Conservation (phyloP, 2,797 vertebrate genomes). For the Poeciliopsis turneri region DNA sequence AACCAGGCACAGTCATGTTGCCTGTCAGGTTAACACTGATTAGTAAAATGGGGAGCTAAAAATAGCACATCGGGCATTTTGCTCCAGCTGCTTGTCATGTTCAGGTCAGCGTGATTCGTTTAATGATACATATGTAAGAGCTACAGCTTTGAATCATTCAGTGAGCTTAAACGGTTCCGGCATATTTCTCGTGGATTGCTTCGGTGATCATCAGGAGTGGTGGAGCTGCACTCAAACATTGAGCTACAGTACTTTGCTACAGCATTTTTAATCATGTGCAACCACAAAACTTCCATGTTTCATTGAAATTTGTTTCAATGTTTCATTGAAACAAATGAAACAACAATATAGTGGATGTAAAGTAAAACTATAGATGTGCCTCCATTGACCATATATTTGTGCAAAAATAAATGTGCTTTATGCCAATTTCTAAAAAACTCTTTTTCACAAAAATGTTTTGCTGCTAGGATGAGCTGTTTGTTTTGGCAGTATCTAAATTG, state of each 20-base stretch:
- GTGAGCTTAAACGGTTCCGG: conserved; percentile 52
- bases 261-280: neutral
- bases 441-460: too few relatives aligned
- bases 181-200: conserved; percentile 35
- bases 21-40: conserved; percentile 32
- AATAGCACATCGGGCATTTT: conserved; percentile 40
- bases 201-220: conserved; percentile 22
- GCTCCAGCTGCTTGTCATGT: conserved; percentile 42
- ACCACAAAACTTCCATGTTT: neutral
- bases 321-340: too few relatives aligned
- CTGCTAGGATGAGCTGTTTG: too few relatives aligned
- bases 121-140: conserved; percentile 28
- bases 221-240: conserved; percentile 28
- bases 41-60: conserved; percentile 28
- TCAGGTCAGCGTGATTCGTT: conserved; percentile 30
- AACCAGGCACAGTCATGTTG: conserved; percentile 27
- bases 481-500: too few relatives aligned
- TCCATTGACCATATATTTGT: too few relatives aligned
- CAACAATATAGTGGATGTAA: too few relatives aligned
- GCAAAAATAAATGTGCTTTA: too few relatives aligned
- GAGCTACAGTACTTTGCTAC: conserved; percentile 1
- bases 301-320: neutral
- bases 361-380: too few relatives aligned
- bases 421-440: too few relatives aligned
- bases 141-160: conserved; percentile 58